Evolutionary conservation across 2,888 invertebrate genomes (phyloP).

Genomic region (Tiliacea aurago): DNA sequence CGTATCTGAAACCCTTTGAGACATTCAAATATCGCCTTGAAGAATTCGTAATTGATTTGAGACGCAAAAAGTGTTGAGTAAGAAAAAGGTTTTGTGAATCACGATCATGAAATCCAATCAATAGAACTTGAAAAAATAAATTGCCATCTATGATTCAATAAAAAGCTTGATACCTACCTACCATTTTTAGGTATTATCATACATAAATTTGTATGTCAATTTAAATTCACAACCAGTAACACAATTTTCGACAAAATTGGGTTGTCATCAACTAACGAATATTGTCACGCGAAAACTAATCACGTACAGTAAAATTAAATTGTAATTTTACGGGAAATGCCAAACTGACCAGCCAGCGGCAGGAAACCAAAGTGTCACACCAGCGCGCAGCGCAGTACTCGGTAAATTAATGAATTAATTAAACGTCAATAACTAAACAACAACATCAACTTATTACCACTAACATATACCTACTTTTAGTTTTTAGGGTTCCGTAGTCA

Average conservation of each 20-base stretch:
- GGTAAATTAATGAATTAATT: conserved; percentile 63
- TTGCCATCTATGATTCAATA: conserved; percentile 16
- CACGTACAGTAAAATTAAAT: conserved; percentile 51
- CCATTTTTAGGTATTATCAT: not conserved
- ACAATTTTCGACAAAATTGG: conserved; percentile 37
- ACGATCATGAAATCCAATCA: conserved; percentile 38
- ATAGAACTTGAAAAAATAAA: conserved; percentile 38
- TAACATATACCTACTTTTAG: too few species aligned
- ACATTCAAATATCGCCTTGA: conserved; percentile 40
- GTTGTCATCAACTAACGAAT: conserved; percentile 50
- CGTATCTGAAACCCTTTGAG: conserved; percentile 70
- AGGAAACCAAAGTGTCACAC: conserved; percentile 59
- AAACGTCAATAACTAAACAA: conserved; percentile 59
- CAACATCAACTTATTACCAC: too few species aligned
- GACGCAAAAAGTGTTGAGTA: conserved; percentile 29
- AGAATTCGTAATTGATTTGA: conserved; percentile 16
- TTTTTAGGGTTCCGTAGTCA: too few species aligned
- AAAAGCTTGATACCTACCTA: conserved; percentile 1
- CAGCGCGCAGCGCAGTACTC: conserved; percentile 36
- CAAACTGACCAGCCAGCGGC: conserved; percentile 42
- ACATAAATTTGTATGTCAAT: conserved; percentile 43
- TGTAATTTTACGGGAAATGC: conserved; percentile 56
- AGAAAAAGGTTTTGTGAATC: conserved; percentile 14
- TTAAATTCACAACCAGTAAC: conserved; percentile 40
- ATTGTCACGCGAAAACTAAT: conserved; percentile 53